These are phyloP conservation scores for Peucedramus taeniatus DNA, from an alignment of 2,113 vertebrate species.

Conservation along the genomic window DNA sequence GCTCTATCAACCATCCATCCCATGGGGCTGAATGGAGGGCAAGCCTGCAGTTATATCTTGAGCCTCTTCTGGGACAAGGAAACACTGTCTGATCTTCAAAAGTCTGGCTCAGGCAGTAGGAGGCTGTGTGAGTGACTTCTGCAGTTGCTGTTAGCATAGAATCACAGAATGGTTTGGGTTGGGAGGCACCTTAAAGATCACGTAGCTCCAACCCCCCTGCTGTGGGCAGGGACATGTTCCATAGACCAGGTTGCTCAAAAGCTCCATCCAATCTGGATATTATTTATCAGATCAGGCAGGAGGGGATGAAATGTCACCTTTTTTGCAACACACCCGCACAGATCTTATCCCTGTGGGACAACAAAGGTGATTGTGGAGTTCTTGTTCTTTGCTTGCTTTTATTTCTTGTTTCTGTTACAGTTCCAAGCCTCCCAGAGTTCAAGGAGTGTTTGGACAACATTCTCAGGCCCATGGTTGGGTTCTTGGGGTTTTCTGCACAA, in stretches of 20 bases:
- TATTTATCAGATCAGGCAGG: neutral
- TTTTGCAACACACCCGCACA: neutral
- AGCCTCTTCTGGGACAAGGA: neutral
- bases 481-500: neutral
- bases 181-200: neutral
- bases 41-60: neutral
- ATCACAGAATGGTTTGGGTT: neutral
- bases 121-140: neutral
- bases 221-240: neutral
- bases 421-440: neutral
- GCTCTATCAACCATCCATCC: neutral
- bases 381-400: neutral
- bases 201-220: neutral
- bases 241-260: neutral
- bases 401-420: neutral
- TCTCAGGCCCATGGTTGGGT: neutral
- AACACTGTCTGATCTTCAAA: neutral
- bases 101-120: neutral
- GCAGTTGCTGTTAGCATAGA: neutral
- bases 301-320: neutral
- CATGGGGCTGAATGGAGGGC: fast-evolving
- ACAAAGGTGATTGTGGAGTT: neutral
- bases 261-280: neutral
- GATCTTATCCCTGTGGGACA: fast-evolving
- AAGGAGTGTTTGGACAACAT: neutral